Evolutionary conservation across 2,888 invertebrate genomes (phyloP), one percentile per base, ranked within the genome.

Genomic region (Mythimna pallens): DNA sequence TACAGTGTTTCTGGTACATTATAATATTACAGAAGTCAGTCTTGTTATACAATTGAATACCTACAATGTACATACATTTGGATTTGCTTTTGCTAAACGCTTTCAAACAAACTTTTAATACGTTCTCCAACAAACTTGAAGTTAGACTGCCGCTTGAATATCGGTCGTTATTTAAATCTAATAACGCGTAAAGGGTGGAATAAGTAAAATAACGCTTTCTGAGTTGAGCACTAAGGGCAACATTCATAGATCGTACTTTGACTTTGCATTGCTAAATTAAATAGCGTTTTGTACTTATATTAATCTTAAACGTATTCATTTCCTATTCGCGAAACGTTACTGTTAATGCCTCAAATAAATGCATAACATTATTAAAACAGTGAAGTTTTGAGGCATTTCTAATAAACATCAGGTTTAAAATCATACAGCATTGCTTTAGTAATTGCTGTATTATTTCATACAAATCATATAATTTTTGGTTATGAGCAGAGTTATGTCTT

Each of bases 181-280:
- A 83, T 83, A 85, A 83, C 72, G 80, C 80, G 80, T 82, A 76
- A 82, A 82, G 82, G 86, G 84, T 80, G 67, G 67, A 82, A 78
- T 76, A 70, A 78, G 81, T 74, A 65, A 73, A 83, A 83, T 74
- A 67, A 79, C 59, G 70, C 54, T 57, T 64, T 65, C 70, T 55
- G 68, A 74, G 58, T 78, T 72, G 64, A 62, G 69, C 70, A 76
- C 65, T 52, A 69, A 69, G 40, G 40, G 61, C 22, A 14, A 40
- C 40, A 61, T 40, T 40, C 61, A 61, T 61, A 61, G 59, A 61
- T 61, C n/a, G 59, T 61, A 61, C 58, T 58, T 58, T 58, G 58
- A 34, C 58, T 58, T 58, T 58, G 57, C 17, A 25, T 55, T 55
- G 55, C 55, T 25, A 25, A 55, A 22, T 55, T 55, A 58, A 8